phyloP scores from a whole-genome alignment of 2,797 vertebrate species.

The Channa striata region DNA sequence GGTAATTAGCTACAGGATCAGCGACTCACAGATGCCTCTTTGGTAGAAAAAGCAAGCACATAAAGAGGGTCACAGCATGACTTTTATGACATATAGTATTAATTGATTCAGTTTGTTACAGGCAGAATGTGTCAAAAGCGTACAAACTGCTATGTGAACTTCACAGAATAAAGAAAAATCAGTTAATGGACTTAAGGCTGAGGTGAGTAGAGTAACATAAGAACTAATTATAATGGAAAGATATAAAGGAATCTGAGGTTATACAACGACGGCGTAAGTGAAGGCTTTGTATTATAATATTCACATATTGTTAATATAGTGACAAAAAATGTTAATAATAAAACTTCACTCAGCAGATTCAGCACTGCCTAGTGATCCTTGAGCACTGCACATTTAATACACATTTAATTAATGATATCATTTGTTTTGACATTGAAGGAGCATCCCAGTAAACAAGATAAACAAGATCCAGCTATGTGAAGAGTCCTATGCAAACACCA shows the following conservation, averaged over 20 bases:
- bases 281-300: slow-evolving; percentile 23
- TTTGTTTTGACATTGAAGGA: slow-evolving; percentile 81
- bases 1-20: slow-evolving; percentile 80
- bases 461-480: slow-evolving; percentile 63
- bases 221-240: slow-evolving; percentile 19
- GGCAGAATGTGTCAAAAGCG: slow-evolving; percentile 51
- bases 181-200: slow-evolving; percentile 53
- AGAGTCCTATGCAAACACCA: slow-evolving; percentile 56
- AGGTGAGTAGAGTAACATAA: slow-evolving; percentile 32
- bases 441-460: slow-evolving; percentile 69
- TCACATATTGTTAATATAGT: slow-evolving; percentile 1
- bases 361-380: slow-evolving; percentile 38
- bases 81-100: slow-evolving; percentile 55
- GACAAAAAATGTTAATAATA: slow-evolving; percentile 1
- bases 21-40: slow-evolving; percentile 72
- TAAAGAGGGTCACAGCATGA: slow-evolving; percentile 45
- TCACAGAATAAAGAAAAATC: slow-evolving; percentile 48
- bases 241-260: slow-evolving; percentile 8
- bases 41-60: slow-evolving; percentile 45
- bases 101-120: slow-evolving; percentile 55
- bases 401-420: slow-evolving; percentile 78
- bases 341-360: slow-evolving; percentile 30
- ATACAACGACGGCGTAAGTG: slow-evolving; percentile 25
- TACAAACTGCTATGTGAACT: slow-evolving; percentile 44
- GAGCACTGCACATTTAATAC: slow-evolving; percentile 61